Conservation (phyloP, 2,797 vertebrate genomes). For the Phalloptychus januarius region DNA sequence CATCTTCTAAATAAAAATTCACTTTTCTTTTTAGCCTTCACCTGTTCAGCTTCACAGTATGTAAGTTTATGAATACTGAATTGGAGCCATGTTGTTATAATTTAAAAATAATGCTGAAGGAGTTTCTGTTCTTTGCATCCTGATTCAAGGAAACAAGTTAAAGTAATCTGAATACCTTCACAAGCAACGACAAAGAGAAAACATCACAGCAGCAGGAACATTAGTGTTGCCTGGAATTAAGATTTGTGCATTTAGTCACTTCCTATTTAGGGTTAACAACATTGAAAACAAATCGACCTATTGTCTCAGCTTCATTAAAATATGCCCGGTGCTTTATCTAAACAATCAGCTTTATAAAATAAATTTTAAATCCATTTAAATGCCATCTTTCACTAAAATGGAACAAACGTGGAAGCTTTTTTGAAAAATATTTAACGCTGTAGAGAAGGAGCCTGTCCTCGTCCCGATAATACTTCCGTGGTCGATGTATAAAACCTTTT, state of each 20-base stretch:
- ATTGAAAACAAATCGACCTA: slow-evolving; percentile 24
- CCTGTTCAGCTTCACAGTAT: slow-evolving; percentile 35
- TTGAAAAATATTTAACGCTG: slow-evolving; percentile 49
- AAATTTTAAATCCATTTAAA: slow-evolving; percentile 22
- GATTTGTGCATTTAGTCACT: slow-evolving; percentile 19
- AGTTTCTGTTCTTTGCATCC: slow-evolving; percentile 20
- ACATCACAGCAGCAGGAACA: slow-evolving; percentile 56
- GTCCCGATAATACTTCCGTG: slow-evolving; percentile 42
- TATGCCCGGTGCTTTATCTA: slow-evolving; percentile 21
- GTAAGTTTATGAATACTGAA: slow-evolving; percentile 11
- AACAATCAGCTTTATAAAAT: slow-evolving; percentile 31
- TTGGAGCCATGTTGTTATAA: not conserved
- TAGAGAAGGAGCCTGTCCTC: slow-evolving; percentile 70
- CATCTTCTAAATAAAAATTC: slow-evolving; percentile 51
- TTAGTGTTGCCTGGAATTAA: slow-evolving; percentile 24
- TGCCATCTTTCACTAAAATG: slow-evolving; percentile 29
- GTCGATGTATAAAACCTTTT: slow-evolving; percentile 44
- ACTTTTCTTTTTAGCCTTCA: slow-evolving; percentile 41
- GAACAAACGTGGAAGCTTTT: slow-evolving; percentile 38
- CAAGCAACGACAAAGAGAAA: slow-evolving; percentile 18
- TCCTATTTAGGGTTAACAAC: slow-evolving; percentile 20
- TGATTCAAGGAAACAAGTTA: slow-evolving; percentile 15
- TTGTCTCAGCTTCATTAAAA: slow-evolving; percentile 29
- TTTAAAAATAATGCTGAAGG: slow-evolving; percentile 15
- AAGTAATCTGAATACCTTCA: slow-evolving; percentile 28